Evolutionary conservation across 2,797 vertebrate genomes (phyloP).

Genomic region (Echiichthys vipera): DNA sequence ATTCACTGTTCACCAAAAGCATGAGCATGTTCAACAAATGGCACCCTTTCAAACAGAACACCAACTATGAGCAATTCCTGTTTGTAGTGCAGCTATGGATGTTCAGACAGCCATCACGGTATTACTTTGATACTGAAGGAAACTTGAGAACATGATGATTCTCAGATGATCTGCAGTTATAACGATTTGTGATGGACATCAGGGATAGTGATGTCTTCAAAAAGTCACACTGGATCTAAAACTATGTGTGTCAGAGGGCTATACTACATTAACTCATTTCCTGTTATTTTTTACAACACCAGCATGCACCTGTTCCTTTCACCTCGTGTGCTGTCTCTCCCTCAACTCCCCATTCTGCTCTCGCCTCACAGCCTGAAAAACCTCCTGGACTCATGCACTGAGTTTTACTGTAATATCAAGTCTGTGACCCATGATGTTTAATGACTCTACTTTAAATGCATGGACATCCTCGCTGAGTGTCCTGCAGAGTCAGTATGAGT

Average conservation of each 20-base stretch:
- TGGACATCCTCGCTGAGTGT: background rate
- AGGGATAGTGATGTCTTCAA: background rate
- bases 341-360: background rate
- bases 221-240: background rate
- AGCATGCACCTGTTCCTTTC: background rate
- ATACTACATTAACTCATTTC: conserved; percentile 18
- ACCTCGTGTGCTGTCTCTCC: accelerated
- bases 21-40: too few relatives aligned
- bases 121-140: background rate
- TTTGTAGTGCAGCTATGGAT: background rate
- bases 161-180: background rate
- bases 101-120: background rate
- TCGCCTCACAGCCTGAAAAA: background rate
- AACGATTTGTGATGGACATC: background rate
- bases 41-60: too few relatives aligned
- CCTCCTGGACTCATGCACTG: background rate
- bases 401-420: too few relatives aligned
- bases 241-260: background rate
- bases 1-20: too few relatives aligned
- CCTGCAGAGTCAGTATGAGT: conserved; percentile 38
- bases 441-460: conserved; percentile 14
- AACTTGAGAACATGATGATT: background rate
- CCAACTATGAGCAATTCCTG: too few relatives aligned
- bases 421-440: too few relatives aligned
- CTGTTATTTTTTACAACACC: background rate